Percentiles rank a stretch among this genome's conserved stretches.
These are phyloP conservation scores for Geopemphigus sp. DNA, from an alignment of 1,140 invertebrate species.

Conservation along the genomic window DNA sequence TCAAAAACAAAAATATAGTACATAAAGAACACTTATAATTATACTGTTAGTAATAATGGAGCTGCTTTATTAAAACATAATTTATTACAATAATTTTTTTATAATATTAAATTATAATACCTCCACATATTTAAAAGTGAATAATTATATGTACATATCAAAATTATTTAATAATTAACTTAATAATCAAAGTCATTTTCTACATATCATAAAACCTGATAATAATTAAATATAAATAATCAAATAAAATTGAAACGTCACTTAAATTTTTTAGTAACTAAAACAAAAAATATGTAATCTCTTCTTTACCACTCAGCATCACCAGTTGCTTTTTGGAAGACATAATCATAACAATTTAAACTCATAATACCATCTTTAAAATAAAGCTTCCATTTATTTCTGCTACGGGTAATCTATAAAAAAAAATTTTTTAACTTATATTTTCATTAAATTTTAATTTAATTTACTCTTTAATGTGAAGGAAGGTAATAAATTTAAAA, in stretches of 20 bases:
- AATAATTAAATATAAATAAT: slow-evolving; percentile 18
- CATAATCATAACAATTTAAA: slow-evolving; percentile 94
- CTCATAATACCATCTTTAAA: slow-evolving; percentile 99
- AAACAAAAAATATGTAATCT: background rate
- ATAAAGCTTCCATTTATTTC: slow-evolving; percentile 99
- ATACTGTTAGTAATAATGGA: too few species aligned
- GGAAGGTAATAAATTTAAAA: too few species aligned
- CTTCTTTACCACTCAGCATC: slow-evolving; percentile 91
- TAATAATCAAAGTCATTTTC: slow-evolving; percentile 11
- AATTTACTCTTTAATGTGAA: too few species aligned
- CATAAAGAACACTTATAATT: too few species aligned
- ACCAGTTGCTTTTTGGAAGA: slow-evolving; percentile 97
- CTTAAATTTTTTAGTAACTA: slow-evolving; percentile 2
- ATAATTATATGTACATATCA: background rate
- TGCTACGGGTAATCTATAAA: slow-evolving; percentile 85
- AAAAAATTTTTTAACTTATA: background rate
- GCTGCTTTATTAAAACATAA: too few species aligned
- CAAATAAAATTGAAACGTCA: background rate
- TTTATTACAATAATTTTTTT: too few species aligned
- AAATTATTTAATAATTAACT: slow-evolving; percentile 16
- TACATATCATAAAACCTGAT: slow-evolving; percentile 13
- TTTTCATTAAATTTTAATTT: too few species aligned
- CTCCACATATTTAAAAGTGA: background rate
- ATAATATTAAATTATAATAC: background rate
- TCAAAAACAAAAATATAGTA: too few species aligned